phyloP scores from a whole-genome alignment of 2,888 invertebrate species.

The Patella pellucida region DNA sequence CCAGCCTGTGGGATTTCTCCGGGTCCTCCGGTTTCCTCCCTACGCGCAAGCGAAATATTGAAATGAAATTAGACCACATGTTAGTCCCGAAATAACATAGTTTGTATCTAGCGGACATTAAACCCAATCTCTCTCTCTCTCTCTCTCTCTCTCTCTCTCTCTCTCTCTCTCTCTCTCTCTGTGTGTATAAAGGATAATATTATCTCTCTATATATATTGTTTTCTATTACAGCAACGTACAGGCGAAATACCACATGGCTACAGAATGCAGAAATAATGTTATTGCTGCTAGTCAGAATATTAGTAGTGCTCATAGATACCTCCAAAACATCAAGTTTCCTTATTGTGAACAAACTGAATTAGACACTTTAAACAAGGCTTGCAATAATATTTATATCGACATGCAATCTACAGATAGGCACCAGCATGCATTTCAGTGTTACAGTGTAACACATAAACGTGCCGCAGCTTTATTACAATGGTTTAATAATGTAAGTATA shows the following conservation, averaged over 20 bases:
- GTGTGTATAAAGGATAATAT: too few species aligned
- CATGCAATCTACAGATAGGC: constrained; percentile 71
- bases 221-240: constrained; percentile 64
- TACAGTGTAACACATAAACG: constrained; percentile 72
- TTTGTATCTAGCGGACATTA: too few species aligned
- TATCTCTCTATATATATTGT: too few species aligned
- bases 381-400: constrained; percentile 73
- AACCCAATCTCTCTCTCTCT: too few species aligned
- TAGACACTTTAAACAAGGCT: constrained; percentile 71
- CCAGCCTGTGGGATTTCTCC: too few species aligned
- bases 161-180: too few species aligned
- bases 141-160: too few species aligned
- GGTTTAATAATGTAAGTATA: constrained; percentile 73
- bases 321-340: constrained; percentile 74
- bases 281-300: constrained; percentile 74
- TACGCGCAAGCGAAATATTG: too few species aligned
- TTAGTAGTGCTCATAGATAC: constrained; percentile 73
- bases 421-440: constrained; percentile 71
- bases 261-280: constrained; percentile 74
- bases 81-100: too few species aligned
- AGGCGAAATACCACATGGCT: constrained; percentile 71
- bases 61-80: too few species aligned
- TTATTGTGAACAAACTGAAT: constrained; percentile 73
- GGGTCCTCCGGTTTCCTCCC: too few species aligned
- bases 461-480: constrained; percentile 73